Percentiles rank a stretch among this genome's conserved stretches.
Conservation (phyloP, 2,113 vertebrate genomes). For the Coptodon bakossiorum region DNA sequence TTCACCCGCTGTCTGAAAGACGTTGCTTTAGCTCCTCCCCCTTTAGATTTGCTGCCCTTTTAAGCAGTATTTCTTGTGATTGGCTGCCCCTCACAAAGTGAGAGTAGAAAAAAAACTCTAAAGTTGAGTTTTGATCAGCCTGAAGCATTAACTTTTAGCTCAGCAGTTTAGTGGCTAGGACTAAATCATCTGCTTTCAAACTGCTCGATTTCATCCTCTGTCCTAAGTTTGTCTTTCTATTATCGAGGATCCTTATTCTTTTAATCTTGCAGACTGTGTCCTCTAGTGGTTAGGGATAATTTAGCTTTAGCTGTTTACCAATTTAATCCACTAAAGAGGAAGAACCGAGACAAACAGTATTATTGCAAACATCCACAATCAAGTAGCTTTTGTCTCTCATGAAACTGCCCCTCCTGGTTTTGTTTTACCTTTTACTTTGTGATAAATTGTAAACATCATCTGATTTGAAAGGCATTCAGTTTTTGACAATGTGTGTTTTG, state of each 20-base stretch:
- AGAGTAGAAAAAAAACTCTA: neutral
- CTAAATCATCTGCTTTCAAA: neutral
- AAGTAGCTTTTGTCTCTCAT: neutral
- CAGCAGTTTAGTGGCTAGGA: neutral
- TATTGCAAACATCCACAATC: neutral
- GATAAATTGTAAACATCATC: slow-evolving; percentile 38
- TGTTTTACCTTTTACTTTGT: slow-evolving; percentile 14
- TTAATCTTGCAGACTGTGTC: neutral
- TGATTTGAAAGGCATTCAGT: slow-evolving; percentile 21
- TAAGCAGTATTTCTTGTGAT: neutral
- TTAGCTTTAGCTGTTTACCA: slow-evolving; percentile 19
- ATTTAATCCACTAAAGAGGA: slow-evolving; percentile 30
- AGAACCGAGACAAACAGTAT: neutral
- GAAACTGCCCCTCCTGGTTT: neutral
- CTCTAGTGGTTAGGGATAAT: neutral
- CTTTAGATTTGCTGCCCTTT: neutral
- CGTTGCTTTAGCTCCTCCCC: neutral
- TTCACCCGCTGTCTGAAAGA: neutral
- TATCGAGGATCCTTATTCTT: neutral
- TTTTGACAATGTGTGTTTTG: slow-evolving; percentile 16
- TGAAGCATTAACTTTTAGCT: neutral
- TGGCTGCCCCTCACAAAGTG: neutral
- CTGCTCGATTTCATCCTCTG: neutral
- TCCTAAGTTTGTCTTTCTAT: neutral
- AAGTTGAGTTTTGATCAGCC: neutral